These are phyloP conservation scores for Sarotherodon lohbergeri DNA, from an alignment of 2,113 vertebrate species.

Conservation along the genomic window DNA sequence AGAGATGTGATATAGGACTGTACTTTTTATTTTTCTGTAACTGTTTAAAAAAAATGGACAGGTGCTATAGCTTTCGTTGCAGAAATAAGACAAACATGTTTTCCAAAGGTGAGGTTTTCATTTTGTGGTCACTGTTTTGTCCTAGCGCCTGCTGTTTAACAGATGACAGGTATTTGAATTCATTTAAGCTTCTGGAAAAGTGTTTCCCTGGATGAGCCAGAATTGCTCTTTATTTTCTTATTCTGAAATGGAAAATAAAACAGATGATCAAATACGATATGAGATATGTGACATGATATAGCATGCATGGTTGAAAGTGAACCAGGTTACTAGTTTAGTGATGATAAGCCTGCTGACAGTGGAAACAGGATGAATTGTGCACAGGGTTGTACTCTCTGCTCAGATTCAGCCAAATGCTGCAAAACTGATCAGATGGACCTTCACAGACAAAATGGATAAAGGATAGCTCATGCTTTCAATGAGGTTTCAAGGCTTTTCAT, in stretches of 20 bases:
- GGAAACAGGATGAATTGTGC: accelerated
- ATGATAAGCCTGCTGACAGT: not conserved
- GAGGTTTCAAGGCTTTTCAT: not conserved
- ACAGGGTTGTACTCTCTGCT: not conserved
- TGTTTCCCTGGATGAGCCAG: not conserved
- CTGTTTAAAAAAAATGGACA: not conserved
- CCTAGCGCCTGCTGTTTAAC: not conserved
- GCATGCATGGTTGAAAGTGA: not conserved
- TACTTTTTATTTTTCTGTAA: not conserved
- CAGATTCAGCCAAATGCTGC: not conserved
- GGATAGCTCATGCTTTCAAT: not conserved
- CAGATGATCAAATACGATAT: not conserved
- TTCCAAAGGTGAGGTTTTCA: not conserved
- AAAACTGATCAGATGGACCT: not conserved
- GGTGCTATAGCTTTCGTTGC: not conserved
- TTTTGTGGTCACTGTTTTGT: not conserved
- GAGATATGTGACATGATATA: not conserved
- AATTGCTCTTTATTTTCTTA: not conserved
- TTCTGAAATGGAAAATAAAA: not conserved
- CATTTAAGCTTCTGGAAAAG: not conserved
- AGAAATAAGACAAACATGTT: not conserved
- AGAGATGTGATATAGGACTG: not conserved
- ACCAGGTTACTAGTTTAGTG: not conserved
- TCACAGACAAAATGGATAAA: not conserved
- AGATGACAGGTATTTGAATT: not conserved